Conservation (phyloP, 2,113 vertebrate species). For the Nipponia nippon region DNA sequence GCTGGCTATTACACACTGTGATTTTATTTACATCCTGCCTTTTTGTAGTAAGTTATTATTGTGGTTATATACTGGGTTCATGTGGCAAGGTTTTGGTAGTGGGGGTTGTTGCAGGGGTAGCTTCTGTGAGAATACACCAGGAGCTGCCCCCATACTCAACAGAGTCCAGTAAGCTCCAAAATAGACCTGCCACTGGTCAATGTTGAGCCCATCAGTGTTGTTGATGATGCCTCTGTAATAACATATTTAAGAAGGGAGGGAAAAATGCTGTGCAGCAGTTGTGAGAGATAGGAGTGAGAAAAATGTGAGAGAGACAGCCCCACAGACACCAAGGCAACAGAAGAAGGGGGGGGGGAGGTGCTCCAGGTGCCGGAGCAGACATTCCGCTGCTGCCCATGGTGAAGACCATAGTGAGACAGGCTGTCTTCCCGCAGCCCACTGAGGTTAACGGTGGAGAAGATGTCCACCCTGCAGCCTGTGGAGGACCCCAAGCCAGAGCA, state of each 20-base stretch:
- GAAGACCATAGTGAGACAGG: background rate
- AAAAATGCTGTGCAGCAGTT: background rate
- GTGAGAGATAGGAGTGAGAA: background rate
- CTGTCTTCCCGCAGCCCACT: background rate
- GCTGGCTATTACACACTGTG: background rate
- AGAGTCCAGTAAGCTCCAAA: background rate
- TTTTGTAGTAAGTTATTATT: background rate
- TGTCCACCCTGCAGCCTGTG: background rate
- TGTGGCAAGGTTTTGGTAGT: background rate
- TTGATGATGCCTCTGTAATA: background rate
- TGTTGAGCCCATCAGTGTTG: rapidly evolving
- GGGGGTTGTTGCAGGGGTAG: background rate
- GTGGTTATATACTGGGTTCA: background rate
- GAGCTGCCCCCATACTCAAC: background rate
- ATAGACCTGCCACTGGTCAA: background rate
- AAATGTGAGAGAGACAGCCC: background rate
- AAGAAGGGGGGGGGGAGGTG: background rate
- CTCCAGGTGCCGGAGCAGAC: background rate
- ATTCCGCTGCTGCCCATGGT: background rate
- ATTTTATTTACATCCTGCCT: background rate
- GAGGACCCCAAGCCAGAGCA: background rate
- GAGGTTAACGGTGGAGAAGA: background rate
- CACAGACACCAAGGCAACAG: background rate
- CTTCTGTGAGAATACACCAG: background rate
- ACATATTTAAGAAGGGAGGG: background rate